Conservation (phyloP, 2,797 vertebrate species). For the Sebastes kiyomatsui region DNA sequence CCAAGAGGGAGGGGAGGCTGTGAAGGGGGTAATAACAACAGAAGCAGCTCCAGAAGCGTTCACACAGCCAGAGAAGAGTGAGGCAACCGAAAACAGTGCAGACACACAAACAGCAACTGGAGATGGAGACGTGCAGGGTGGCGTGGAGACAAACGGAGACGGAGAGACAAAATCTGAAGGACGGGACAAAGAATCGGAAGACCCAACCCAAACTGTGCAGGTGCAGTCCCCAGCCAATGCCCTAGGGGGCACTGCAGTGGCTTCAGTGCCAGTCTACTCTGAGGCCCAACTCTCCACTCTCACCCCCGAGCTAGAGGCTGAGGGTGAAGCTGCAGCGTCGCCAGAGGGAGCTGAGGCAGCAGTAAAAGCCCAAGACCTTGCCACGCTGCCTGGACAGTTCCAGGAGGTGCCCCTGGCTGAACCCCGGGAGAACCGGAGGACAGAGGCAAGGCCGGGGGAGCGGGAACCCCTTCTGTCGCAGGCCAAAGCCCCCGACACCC, state of each 20-base stretch:
- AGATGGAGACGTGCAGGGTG: conserved; percentile 4
- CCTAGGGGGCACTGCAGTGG: conserved; percentile 44
- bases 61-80: conserved; percentile 25
- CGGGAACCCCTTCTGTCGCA: conserved; percentile 73
- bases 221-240: conserved; percentile 16
- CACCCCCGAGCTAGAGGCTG: background rate
- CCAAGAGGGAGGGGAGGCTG: background rate
- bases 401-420: conserved; percentile 76
- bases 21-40: background rate
- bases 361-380: background rate
- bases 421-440: conserved; percentile 32
- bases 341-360: conserved; percentile 22
- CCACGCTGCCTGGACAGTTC: conserved; percentile 45
- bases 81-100: background rate
- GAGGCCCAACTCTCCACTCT: conserved; percentile 22
- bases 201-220: background rate
- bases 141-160: background rate
- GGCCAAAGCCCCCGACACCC: conserved; percentile 22
- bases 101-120: background rate
- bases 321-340: background rate
- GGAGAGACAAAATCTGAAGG: conserved; percentile 8
- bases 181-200: background rate
- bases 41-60: conserved; percentile 25
- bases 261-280: conserved; percentile 57
- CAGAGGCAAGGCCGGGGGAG: conserved; percentile 45